Conservation (phyloP, 2,888 invertebrate genomes). For the Chymomyza amoena region DNA sequence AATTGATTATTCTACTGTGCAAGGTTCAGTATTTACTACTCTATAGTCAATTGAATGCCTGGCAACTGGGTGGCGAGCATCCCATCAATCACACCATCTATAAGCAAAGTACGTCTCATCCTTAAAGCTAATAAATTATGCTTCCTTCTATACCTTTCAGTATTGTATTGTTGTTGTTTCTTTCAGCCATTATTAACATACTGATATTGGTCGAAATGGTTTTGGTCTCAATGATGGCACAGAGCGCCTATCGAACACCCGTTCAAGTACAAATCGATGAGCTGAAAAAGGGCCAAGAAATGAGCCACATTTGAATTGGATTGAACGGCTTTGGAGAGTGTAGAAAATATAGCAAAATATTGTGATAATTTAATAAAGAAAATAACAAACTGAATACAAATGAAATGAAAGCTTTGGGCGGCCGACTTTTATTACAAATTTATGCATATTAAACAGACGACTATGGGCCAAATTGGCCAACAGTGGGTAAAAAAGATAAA, state of each 20-base stretch:
- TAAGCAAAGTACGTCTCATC: slow-evolving; percentile 71
- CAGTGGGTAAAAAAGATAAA: no score
- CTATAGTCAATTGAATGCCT: slow-evolving; percentile 63
- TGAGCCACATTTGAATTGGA: slow-evolving; percentile 28
- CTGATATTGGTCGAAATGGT: slow-evolving; percentile 76
- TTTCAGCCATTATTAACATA: slow-evolving; percentile 75
- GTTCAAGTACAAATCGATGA: slow-evolving; percentile 60
- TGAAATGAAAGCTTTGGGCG: not conserved
- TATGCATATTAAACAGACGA: no score
- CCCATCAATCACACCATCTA: slow-evolving; percentile 76
- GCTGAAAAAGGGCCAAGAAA: slow-evolving; percentile 32
- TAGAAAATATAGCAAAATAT: slow-evolving; percentile 40
- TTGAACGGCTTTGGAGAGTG: slow-evolving; percentile 3
- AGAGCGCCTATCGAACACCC: slow-evolving; percentile 74
- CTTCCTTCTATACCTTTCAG: not conserved
- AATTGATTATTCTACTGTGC: slow-evolving; percentile 75
- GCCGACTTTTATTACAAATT: not conserved
- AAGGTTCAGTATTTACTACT: slow-evolving; percentile 75
- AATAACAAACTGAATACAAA: slow-evolving; percentile 22
- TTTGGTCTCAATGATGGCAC: slow-evolving; percentile 74
- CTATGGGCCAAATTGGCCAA: no score
- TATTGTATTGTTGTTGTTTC: not conserved
- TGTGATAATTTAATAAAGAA: slow-evolving; percentile 64
- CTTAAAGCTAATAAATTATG: not conserved
- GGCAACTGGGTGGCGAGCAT: slow-evolving; percentile 70